Evolutionary conservation across 2,113 vertebrate genomes (phyloP), one percentile per base, ranked within the genome.

Genomic region (Psilopogon haemacephalus): DNA sequence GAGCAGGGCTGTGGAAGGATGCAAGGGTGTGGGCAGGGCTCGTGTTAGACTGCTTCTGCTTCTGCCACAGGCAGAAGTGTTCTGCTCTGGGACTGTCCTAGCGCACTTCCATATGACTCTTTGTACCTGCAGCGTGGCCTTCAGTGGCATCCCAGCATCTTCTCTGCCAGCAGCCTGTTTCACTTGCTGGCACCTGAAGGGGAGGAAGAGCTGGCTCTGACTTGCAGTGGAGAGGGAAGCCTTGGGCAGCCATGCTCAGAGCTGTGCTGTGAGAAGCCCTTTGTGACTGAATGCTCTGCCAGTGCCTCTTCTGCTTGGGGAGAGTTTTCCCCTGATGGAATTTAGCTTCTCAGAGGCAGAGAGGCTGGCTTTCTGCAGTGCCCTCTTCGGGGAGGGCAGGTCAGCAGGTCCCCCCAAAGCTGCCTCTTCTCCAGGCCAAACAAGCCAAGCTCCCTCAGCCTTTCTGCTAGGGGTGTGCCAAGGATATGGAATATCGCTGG

Each of bases 21-120:
- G 0, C 1, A 5, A 14, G 2, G 2, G 15, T 67, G 12, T 9
- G 1, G 3, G 15, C 11, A 3, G 1, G 5, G 59, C 54, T 8
- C 5, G 6, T 1, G 1, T 21, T 15, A 15, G 19, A 4, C 46
- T 24, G 14, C 8, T 78, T 8, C 68, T 65, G 55, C 48, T 48
- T 55, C 8, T 11, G 35, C 54, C 18, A 16, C 28, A 26, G 32
- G 58, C 69, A 74, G n/a, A 38, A 70, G 10, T 2, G 0, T 9
- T 73, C 30, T 24, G n/a, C 12, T 42, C 38, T 4, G 33, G 37
- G 50, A 8, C 9, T 6, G 12, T 11, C 46, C 15, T 1, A 35
- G 65, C 59, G 24, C 21, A 33, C 38, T 33, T 27, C 2, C 2
- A 23, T 11, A 3, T 28, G 9, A 2, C 9, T 37, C 27, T 62